Evolutionary conservation across 2,113 vertebrate genomes (phyloP).

Genomic region (Spermophilus dauricus): DNA sequence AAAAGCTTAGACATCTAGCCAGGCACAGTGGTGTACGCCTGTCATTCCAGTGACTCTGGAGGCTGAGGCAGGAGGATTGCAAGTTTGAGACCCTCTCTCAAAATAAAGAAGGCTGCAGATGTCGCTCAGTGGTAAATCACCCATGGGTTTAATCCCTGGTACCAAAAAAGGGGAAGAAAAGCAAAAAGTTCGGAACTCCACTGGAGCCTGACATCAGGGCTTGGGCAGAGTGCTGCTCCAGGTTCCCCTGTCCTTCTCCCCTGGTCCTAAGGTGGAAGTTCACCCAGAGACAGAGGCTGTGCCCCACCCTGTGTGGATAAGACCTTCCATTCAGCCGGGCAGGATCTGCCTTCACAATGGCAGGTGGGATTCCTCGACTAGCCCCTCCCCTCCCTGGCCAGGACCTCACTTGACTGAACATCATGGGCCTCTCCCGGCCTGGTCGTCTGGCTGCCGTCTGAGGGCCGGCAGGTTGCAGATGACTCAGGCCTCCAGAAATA

Average conservation of each 20-base stretch:
- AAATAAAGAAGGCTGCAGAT: too few species aligned
- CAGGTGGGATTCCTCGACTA: conserved; percentile 58
- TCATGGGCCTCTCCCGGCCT: conserved; percentile 81
- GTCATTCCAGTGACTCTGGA: too few species aligned
- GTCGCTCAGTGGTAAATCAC: too few species aligned
- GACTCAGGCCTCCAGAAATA: too few species aligned
- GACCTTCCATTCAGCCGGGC: conserved; percentile 3
- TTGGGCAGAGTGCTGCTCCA: neutral
- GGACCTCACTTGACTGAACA: conserved; percentile 55
- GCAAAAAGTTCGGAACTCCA: neutral
- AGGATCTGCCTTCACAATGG: conserved; percentile 57
- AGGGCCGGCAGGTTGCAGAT: neutral
- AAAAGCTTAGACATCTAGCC: too few species aligned
- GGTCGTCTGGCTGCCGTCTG: conserved; percentile 31
- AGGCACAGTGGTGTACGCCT: too few species aligned
- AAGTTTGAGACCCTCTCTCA: too few species aligned
- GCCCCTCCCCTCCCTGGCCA: conserved; percentile 72
- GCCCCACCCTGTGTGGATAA: neutral
- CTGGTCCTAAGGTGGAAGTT: neutral
- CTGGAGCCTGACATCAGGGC: too few species aligned
- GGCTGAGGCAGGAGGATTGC: too few species aligned
- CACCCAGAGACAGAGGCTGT: neutral
- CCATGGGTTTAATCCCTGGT: too few species aligned
- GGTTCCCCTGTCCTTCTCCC: neutral
- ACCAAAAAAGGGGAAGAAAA: too few species aligned